Percentiles rank a stretch among this genome's conserved stretches.
Evolutionary conservation across 2,888 invertebrate genomes (phyloP).

Genomic region (Crepidodera aurea): DNA sequence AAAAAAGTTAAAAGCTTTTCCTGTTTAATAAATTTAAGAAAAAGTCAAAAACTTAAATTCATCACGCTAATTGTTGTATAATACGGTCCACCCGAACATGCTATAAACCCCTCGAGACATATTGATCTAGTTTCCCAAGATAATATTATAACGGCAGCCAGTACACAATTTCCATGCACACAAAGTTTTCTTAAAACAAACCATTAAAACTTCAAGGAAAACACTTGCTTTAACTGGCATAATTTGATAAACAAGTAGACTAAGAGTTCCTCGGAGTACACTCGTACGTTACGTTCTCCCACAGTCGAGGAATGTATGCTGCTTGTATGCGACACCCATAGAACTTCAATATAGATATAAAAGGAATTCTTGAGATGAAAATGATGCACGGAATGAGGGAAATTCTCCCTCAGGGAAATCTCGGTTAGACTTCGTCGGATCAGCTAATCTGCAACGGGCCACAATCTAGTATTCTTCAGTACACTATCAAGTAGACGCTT

Average conservation of each 20-base stretch:
- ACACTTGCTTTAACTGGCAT: slow-evolving; percentile 18
- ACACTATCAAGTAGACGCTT: background rate
- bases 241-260: slow-evolving; percentile 14
- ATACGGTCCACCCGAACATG: no score
- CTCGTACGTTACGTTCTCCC: background rate
- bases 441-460: slow-evolving; percentile 47
- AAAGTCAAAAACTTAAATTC: no score
- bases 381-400: slow-evolving; percentile 34
- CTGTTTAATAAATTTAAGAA: no score
- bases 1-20: no score
- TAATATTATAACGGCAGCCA: background rate
- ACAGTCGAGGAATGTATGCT: background rate
- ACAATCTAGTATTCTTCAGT: slow-evolving; percentile 37
- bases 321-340: slow-evolving; percentile 16
- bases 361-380: slow-evolving; percentile 37
- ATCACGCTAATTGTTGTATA: no score
- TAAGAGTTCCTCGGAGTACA: slow-evolving; percentile 10
- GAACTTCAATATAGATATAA: slow-evolving; percentile 42
- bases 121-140: background rate
- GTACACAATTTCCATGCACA: background rate
- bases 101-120: background rate
- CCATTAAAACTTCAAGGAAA: slow-evolving; percentile 13
- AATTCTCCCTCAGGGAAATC: slow-evolving; percentile 52
- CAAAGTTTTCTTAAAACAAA: slow-evolving; percentile 5
- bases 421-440: slow-evolving; percentile 43